Percentiles rank a stretch among this genome's conserved stretches.
Conservation (phyloP, 1,140 invertebrate genomes). For the Heterodera carotae region DNA sequence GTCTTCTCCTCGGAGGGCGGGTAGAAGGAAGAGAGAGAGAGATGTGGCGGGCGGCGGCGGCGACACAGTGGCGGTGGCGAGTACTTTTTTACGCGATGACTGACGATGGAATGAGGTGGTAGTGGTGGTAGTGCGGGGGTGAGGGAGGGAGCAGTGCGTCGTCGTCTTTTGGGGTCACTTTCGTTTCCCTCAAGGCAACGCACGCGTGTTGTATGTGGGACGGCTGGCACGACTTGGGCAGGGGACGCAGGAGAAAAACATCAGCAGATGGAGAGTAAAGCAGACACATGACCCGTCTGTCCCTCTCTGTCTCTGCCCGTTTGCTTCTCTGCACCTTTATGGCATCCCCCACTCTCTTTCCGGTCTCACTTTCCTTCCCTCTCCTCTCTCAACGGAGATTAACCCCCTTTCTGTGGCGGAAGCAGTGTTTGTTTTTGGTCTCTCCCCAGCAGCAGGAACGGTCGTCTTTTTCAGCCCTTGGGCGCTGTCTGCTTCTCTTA, state of each 20-base stretch:
- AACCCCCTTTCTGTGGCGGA: not conserved
- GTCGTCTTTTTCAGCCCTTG: not conserved
- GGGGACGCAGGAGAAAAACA: not conserved
- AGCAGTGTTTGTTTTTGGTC: not conserved
- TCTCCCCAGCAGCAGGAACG: conserved; percentile 7
- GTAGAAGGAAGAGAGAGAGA: too few relatives aligned
- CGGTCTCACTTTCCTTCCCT: not conserved
- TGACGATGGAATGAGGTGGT: not conserved
- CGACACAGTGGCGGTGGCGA: not conserved
- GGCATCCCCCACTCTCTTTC: not conserved
- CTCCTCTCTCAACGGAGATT: not conserved
- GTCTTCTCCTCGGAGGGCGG: not conserved
- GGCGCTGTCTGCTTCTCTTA: conserved; percentile 11
- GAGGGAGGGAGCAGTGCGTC: not conserved
- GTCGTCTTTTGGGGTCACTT: not conserved
- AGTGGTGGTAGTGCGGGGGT: too few relatives aligned
- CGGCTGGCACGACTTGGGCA: not conserved
- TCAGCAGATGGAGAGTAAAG: not conserved
- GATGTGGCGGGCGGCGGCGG: too few relatives aligned
- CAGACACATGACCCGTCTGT: not conserved
- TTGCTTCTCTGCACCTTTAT: too few relatives aligned
- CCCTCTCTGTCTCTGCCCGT: too few relatives aligned
- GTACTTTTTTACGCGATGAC: not conserved
- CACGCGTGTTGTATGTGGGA: not conserved
- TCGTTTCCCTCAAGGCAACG: not conserved